Percentiles rank a stretch among this genome's conserved stretches.
Evolutionary conservation across 2,113 vertebrate genomes (phyloP).

Genomic region (Bubalus kerabau): DNA sequence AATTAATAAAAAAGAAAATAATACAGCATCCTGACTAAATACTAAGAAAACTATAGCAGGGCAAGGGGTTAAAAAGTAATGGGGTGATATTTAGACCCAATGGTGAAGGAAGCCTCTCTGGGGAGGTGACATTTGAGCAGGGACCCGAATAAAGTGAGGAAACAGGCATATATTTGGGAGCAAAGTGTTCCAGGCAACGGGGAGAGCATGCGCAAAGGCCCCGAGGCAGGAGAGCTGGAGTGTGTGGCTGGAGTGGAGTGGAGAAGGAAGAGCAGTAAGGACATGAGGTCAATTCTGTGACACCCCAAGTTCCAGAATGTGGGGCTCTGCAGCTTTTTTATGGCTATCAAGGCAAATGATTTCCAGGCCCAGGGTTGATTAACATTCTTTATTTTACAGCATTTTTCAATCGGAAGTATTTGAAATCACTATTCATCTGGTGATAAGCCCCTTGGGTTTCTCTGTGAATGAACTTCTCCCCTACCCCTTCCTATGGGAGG

Average conservation of each 20-base stretch:
- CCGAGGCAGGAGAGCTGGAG: neutral
- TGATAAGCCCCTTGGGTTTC: neutral
- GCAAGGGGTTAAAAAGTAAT: neutral
- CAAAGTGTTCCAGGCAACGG: neutral
- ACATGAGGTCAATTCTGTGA: neutral
- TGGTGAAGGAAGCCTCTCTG: neutral
- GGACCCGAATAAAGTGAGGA: neutral
- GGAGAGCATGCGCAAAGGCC: neutral
- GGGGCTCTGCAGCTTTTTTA: neutral
- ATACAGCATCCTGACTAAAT: neutral
- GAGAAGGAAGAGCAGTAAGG: neutral
- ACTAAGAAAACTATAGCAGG: neutral
- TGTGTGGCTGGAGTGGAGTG: neutral
- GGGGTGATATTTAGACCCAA: neutral
- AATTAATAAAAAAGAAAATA: neutral
- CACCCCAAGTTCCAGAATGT: neutral
- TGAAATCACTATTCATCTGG: conserved; percentile 31
- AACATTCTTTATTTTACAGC: conserved; percentile 74
- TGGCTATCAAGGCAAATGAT: neutral
- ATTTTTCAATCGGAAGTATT: conserved; percentile 66
- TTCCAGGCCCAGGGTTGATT: conserved; percentile 32
- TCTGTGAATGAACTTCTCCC: rapidly evolving
- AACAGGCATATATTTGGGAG: neutral
- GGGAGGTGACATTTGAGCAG: neutral
- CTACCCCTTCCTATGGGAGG: neutral